Evolutionary conservation across 2,113 vertebrate species (phyloP), one percentile per base, ranked within the genome.

Genomic region (Chloebia gouldiae): DNA sequence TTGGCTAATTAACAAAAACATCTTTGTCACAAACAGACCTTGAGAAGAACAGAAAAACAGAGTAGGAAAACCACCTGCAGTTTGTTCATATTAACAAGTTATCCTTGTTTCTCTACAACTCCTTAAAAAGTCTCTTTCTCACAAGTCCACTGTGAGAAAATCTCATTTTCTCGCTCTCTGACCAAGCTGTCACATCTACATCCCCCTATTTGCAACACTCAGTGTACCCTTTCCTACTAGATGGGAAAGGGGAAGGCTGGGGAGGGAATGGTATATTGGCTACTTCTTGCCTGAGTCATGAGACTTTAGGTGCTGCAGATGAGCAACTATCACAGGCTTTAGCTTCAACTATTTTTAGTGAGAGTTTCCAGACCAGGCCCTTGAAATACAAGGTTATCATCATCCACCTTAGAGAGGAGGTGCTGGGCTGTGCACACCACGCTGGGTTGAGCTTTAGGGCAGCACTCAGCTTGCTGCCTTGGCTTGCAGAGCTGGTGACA

Each of bases 391-490:
- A 23, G 11, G 76, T 49, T 66, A 3, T 33, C 4, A 8, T 16
- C 42, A 13, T 19, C 40, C 64, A 1, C 68, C 44, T 51, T 45
- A n/a, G 80, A 39, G 44, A 72, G 33, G 31, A 82, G 30, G 16
- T 13, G 16, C 45, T 71, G 56, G 31, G 42, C 25, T 79, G 10
- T 53, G 60, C n/a, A 16, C 44, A 10, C 7, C 13, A 2, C 0
- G 1, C 7, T 0, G 0, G 44, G 6, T 0, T 47, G 40, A 44
- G 31, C 10, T 7, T 56, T 7, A 65, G 31, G 27, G 28, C 54
- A 77, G 63, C 25, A 15, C 37, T 12, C 28, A 20, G 25, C 11
- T 44, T 15, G 9, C 44, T 81, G 39, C 50, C 37, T 65, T 23
- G 19, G 15, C 42, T 89, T 61, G 64, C 59, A 60, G 71, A 15